Conservation (phyloP, 2,797 vertebrate genomes). For the Tamandua tetradactyla region DNA sequence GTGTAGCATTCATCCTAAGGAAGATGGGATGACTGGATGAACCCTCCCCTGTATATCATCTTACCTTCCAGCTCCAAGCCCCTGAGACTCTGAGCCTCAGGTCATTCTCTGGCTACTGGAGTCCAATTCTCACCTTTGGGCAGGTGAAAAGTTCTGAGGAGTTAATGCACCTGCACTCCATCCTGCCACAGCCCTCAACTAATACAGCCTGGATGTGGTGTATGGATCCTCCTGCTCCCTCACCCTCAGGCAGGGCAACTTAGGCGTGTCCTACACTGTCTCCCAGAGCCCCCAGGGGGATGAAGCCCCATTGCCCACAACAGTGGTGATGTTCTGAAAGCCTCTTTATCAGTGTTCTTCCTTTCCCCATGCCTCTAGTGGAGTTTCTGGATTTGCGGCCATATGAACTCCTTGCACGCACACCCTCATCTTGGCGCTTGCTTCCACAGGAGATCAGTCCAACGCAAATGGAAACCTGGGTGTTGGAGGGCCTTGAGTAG, state of each 20-base stretch:
- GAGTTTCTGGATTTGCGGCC: not conserved
- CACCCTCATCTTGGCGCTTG: not conserved
- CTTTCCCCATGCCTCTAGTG: accelerated
- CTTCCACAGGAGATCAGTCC: not conserved
- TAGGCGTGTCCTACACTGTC: not conserved
- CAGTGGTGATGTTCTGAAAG: not conserved
- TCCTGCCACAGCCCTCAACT: not conserved
- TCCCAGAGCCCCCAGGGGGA: not conserved
- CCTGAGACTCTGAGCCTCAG: not conserved
- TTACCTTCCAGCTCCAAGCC: not conserved
- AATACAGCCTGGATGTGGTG: not conserved
- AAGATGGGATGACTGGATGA: not conserved
- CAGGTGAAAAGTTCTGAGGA: not conserved
- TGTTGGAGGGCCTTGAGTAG: not conserved
- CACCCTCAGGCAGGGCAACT: accelerated
- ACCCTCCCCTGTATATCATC: accelerated
- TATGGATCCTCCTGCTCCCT: not conserved
- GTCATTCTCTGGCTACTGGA: not conserved
- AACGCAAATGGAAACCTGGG: not conserved
- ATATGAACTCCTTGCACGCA: accelerated
- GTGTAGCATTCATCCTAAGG: not conserved
- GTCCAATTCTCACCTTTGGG: not conserved
- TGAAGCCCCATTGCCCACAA: accelerated
- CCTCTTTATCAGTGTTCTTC: not conserved
- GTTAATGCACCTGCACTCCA: accelerated